phyloP scores from a whole-genome alignment of 2,113 vertebrate species.

The Leucoraja erinaceus region DNA sequence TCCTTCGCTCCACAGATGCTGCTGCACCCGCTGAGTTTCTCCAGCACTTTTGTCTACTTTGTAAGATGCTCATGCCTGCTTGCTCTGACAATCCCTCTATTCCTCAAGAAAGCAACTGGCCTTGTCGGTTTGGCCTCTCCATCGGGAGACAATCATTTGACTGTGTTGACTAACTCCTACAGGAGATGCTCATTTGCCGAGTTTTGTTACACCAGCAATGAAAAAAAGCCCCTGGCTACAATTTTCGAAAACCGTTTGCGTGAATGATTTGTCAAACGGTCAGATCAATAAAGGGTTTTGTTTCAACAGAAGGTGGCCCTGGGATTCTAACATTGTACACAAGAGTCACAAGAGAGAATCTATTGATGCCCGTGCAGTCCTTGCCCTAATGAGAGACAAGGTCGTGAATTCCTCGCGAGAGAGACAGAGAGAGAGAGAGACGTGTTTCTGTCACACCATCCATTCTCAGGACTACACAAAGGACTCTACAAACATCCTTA shows the following conservation, averaged over 20 bases:
- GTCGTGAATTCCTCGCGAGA: background rate
- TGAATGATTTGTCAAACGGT: background rate
- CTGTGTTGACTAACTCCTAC: background rate
- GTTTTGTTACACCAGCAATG: background rate
- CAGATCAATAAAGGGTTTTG: constrained; percentile 22
- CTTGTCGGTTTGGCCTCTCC: background rate
- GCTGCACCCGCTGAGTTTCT: too few relatives aligned
- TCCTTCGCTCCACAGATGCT: too few relatives aligned
- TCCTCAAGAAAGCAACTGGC: background rate
- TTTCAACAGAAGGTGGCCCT: background rate
- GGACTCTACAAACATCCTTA: too few relatives aligned
- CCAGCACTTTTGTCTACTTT: too few relatives aligned
- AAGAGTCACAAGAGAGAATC: background rate
- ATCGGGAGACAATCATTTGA: background rate
- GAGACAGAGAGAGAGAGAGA: too few relatives aligned
- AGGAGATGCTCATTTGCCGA: too few relatives aligned
- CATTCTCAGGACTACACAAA: too few relatives aligned
- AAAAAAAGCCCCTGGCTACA: background rate
- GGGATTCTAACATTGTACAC: background rate
- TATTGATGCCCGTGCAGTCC: background rate
- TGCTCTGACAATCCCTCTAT: background rate
- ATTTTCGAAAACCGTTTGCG: background rate
- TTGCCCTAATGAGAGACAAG: background rate
- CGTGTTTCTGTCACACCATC: too few relatives aligned
- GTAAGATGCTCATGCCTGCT: too few relatives aligned